Percentiles rank a stretch among this genome's conserved stretches.
Evolutionary conservation across 1,140 invertebrate species (phyloP).

Genomic region (Drosophila aff.): DNA sequence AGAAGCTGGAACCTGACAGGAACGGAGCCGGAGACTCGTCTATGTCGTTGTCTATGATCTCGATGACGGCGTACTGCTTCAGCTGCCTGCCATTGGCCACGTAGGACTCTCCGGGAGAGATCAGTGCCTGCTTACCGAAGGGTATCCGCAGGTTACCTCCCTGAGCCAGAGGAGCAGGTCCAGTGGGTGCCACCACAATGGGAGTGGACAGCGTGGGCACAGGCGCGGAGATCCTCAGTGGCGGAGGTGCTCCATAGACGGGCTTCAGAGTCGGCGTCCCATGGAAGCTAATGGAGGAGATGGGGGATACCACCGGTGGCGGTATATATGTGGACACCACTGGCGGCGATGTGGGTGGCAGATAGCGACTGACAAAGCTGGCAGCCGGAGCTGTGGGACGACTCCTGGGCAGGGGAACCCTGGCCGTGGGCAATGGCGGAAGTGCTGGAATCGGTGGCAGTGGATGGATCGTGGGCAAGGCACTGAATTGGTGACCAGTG

Average conservation of each 20-base stretch:
- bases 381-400: conserved; percentile 33
- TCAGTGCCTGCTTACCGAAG: conserved; percentile 67
- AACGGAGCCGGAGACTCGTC: conserved; percentile 66
- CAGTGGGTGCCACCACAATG: conserved; percentile 38
- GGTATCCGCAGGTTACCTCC: conserved; percentile 68
- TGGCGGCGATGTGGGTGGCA: conserved; percentile 16
- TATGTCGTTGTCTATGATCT: conserved; percentile 82
- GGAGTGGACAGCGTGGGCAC: conserved; percentile 27
- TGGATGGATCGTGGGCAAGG: conserved; percentile 68
- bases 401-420: conserved; percentile 45
- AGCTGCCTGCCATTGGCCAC: conserved; percentile 74
- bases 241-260: conserved; percentile 22
- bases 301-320: conserved; percentile 34
- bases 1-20: conserved; percentile 55
- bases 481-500: conserved; percentile 65
- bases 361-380: conserved; percentile 45
- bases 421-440: conserved; percentile 63
- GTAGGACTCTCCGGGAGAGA: conserved; percentile 69
- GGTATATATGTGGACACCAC: conserved; percentile 39
- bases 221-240: conserved; percentile 7
- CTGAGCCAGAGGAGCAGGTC: conserved; percentile 3
- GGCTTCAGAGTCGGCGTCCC: conserved; percentile 36
- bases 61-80: conserved; percentile 81
- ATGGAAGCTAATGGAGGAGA: conserved; percentile 58
- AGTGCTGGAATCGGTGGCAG: conserved; percentile 71